Evolutionary conservation across 2,113 vertebrate genomes (phyloP).

Genomic region (Delphinapterus leucas): DNA sequence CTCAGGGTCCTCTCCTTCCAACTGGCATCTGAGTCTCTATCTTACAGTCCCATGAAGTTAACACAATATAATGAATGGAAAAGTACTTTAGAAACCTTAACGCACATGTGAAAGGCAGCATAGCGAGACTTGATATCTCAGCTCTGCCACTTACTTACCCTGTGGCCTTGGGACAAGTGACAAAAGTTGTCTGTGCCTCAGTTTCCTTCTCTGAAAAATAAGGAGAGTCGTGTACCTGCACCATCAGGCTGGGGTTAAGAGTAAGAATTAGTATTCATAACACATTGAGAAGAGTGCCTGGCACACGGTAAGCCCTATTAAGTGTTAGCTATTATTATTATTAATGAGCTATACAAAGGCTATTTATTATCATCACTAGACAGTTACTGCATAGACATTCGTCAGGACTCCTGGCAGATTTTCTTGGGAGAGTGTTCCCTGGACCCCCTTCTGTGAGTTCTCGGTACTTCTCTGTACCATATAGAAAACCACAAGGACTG

Average conservation of each 20-base stretch:
- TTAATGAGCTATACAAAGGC: slow-evolving; percentile 61
- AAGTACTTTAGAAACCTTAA: not conserved
- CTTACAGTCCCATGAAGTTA: fast-evolving
- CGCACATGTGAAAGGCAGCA: fast-evolving
- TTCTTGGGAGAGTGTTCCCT: slow-evolving; percentile 18
- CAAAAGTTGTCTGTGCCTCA: not conserved
- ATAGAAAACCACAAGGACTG: not conserved
- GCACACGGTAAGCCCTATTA: slow-evolving; percentile 31
- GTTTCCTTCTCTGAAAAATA: not conserved
- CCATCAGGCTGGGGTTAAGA: not conserved
- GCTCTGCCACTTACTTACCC: not conserved
- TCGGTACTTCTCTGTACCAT: not conserved
- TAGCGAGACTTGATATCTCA: fast-evolving
- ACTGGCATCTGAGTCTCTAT: not conserved
- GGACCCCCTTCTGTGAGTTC: not conserved
- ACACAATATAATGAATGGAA: fast-evolving
- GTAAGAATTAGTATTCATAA: slow-evolving; percentile 22
- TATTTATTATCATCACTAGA: slow-evolving; percentile 54
- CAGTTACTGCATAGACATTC: slow-evolving; percentile 53
- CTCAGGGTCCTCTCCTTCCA: not conserved
- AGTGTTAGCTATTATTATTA: slow-evolving; percentile 69
- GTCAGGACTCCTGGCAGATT: slow-evolving; percentile 44
- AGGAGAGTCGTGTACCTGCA: not conserved
- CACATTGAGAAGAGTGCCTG: slow-evolving; percentile 22
- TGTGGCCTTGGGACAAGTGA: not conserved